These are phyloP conservation scores for Coreius guichenoti DNA, from an alignment of 2,797 vertebrate genomes.

Conservation along the genomic window DNA sequence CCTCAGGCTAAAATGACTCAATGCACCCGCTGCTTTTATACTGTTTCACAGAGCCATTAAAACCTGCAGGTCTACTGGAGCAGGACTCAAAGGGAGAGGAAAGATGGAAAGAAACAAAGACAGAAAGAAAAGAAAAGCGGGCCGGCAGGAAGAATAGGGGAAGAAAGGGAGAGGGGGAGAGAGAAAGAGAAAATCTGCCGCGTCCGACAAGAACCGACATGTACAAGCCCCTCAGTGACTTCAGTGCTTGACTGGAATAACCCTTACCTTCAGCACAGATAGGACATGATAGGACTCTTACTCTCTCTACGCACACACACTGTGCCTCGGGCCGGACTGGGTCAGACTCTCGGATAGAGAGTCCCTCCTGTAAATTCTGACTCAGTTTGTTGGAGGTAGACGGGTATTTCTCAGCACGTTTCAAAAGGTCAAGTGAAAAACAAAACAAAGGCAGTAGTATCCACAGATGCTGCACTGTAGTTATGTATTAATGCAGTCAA, in stretches of 20 bases:
- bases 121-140: constrained; percentile 2
- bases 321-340: neutral
- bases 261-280: constrained; percentile 54
- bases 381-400: constrained; percentile 29
- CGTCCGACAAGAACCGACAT: constrained; percentile 69
- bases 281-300: constrained; percentile 22
- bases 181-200: constrained; percentile 5
- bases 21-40: constrained; percentile 40
- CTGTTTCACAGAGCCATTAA: constrained; percentile 48
- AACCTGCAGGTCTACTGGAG: constrained; percentile 48
- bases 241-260: constrained; percentile 55
- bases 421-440: constrained; percentile 41
- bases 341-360: constrained; percentile 20
- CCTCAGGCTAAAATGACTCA: constrained; percentile 47
- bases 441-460: constrained; percentile 21
- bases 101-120: constrained; percentile 47
- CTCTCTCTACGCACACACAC: constrained; percentile 6
- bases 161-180: constrained; percentile 13
- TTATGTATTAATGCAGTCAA: constrained; percentile 17
- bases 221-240: constrained; percentile 66
- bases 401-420: constrained; percentile 5
- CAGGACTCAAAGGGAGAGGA: constrained; percentile 39
- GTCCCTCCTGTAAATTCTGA: constrained; percentile 40
- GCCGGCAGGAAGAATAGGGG: constrained; percentile 13
- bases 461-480: constrained; percentile 11